These are phyloP conservation scores for Peromyscus californicus DNA, from an alignment of 2,113 vertebrate genomes.

Conservation along the genomic window DNA sequence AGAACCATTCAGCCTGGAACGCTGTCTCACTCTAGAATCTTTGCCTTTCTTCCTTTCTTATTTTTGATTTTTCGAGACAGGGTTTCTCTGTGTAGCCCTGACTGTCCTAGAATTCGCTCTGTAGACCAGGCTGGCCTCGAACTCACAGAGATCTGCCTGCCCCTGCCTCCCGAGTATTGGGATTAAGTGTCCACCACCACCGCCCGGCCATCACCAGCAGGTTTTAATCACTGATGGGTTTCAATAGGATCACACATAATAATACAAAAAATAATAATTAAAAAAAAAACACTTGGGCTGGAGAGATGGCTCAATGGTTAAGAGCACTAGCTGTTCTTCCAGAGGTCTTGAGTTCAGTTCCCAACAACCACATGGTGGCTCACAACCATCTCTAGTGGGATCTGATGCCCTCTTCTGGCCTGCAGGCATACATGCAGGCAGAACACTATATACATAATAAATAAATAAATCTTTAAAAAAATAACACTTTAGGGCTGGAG, in stretches of 20 bases:
- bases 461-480: too few species aligned
- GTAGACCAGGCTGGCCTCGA: background rate
- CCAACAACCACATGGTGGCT: too few species aligned
- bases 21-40: background rate
- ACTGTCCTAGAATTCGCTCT: background rate
- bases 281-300: background rate
- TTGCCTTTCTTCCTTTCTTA: background rate
- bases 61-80: background rate
- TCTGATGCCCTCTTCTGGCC: too few species aligned
- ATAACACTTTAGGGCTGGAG: background rate
- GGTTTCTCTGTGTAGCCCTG: background rate
- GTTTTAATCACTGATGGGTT: background rate
- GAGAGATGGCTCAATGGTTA: too few species aligned
- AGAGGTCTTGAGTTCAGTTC: too few species aligned
- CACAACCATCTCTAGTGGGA: too few species aligned
- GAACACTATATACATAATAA: too few species aligned
- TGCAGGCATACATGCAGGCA: too few species aligned
- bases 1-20: background rate
- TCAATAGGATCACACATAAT: background rate
- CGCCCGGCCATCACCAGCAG: background rate
- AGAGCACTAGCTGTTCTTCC: too few species aligned
- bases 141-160: background rate
- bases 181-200: too few species aligned
- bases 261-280: too few species aligned
- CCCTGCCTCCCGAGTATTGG: too few species aligned